Evolutionary conservation across 2,888 invertebrate genomes (phyloP).

Genomic region (Bhutanitis thaidina): DNA sequence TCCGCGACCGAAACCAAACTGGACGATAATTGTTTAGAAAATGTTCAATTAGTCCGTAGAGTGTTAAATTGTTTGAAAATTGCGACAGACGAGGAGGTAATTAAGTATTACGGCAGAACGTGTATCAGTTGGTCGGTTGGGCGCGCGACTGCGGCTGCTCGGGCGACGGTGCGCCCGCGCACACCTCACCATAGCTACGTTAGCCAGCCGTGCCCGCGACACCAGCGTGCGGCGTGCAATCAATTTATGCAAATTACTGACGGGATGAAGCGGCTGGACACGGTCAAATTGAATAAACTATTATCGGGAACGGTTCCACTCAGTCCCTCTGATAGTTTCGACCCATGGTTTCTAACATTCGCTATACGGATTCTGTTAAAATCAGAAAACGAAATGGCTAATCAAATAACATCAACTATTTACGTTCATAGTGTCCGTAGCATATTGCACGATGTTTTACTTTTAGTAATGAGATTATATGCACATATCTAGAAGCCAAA

Average conservation of each 20-base stretch:
- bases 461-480: too few relatives aligned
- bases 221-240: conserved; percentile 51
- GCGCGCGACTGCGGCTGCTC: conserved; percentile 65
- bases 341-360: background rate
- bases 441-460: too few relatives aligned
- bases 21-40: conserved; percentile 22
- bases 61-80: conserved; percentile 59
- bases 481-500: too few relatives aligned
- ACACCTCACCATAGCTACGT: conserved; percentile 34
- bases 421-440: too few relatives aligned
- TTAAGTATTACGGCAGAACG: conserved; percentile 66
- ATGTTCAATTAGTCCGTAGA: conserved; percentile 9
- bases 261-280: conserved; percentile 53
- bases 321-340: background rate
- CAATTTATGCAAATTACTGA: conserved; percentile 76
- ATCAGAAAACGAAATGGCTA: too few relatives aligned
- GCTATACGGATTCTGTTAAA: too few relatives aligned
- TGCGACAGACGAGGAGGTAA: conserved; percentile 65
- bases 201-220: conserved; percentile 31
- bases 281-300: conserved; percentile 33
- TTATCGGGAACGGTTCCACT: conserved; percentile 21
- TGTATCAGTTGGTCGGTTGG: conserved; percentile 72
- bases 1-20: conserved; percentile 37
- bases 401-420: too few relatives aligned
- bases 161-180: conserved; percentile 40